Conservation (phyloP, 1,140 invertebrate genomes). For the Paramacrobiotus metropolitanus region DNA sequence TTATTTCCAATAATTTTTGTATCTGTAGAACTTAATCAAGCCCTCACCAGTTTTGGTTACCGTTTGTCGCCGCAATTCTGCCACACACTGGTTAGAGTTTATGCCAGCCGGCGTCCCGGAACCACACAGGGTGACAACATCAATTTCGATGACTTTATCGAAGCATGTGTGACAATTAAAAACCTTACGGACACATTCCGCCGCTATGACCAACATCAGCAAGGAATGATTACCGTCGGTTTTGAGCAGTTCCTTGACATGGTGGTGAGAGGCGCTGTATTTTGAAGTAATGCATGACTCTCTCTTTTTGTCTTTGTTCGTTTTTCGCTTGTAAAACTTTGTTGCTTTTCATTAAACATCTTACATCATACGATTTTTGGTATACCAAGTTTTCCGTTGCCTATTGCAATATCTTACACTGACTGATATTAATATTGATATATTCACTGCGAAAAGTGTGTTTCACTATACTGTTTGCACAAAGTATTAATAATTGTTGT, state of each 20-base stretch:
- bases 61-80: constrained; percentile 21
- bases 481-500: too few species aligned
- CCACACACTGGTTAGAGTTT: constrained; percentile 18
- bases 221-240: not conserved
- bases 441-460: too few species aligned
- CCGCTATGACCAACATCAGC: constrained; percentile 16
- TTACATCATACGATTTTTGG: too few species aligned
- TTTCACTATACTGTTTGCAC: too few species aligned
- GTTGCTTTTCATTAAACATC: too few species aligned
- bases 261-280: too few species aligned
- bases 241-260: not conserved
- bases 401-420: too few species aligned
- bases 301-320: too few species aligned
- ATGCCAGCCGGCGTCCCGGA: constrained; percentile 15
- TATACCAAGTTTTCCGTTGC: too few species aligned
- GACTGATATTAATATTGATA: too few species aligned
- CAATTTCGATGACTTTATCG: constrained; percentile 26
- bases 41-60: constrained; percentile 24
- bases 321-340: too few species aligned
- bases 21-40: constrained; percentile 20
- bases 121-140: constrained; percentile 15
- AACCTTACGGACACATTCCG: constrained; percentile 23
- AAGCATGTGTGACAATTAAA: constrained; percentile 25
- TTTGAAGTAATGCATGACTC: too few species aligned
- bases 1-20: not conserved